Base-by-base conservation (phyloP, 2,888 invertebrate genomes). In the Agrilus biguttatus region DNA sequence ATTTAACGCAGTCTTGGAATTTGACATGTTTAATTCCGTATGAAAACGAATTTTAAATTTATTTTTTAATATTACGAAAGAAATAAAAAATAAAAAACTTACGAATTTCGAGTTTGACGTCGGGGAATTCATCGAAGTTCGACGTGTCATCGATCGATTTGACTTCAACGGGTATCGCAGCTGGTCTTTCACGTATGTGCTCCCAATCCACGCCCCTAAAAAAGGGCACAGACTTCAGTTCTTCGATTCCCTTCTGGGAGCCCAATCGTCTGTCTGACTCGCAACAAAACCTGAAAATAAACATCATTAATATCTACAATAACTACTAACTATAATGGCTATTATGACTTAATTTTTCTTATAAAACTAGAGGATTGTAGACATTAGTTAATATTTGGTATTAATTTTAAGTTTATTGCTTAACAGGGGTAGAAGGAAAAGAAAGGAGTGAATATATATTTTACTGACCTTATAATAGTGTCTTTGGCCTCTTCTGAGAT, bases 41-140 rank as follows among this genome's bases (percentile, higher is more conserved):
- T 4, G 3, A 4, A 17, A 17, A 17, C 17, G 17, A 17, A 17
- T 17, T 17, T 17, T 21, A 21, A 21, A 21, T 21, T 3, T 21
- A 7, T 21, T 21, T 21, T 5, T 21, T 21, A 21, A 21, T 21
- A 21, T 21, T 21, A 5, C 28, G 8, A 23, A 23, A 23, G 8
- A 10, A 14, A 36, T 36, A 14, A 36, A n/a, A 36, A 36, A 19
- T n/a, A 12, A 44, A 43, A 43, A 38, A 80, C 91, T 82, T 77
- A 95, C 95, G 93, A 73, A 96, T 93, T 75, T 93, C 91, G 54
- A 97, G 78, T 65, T 97, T 96, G 58, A 95, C 95, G 70, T 98
- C 97, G 6, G 97, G 97, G 75, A 99, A 99, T 60, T 99, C 98
- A 70, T 99, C 98, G 67, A 99, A 99, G 72, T 99, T 98, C 52